Evolutionary conservation across 2,888 invertebrate species (phyloP).

Genomic region (Platycnemis pennipes): DNA sequence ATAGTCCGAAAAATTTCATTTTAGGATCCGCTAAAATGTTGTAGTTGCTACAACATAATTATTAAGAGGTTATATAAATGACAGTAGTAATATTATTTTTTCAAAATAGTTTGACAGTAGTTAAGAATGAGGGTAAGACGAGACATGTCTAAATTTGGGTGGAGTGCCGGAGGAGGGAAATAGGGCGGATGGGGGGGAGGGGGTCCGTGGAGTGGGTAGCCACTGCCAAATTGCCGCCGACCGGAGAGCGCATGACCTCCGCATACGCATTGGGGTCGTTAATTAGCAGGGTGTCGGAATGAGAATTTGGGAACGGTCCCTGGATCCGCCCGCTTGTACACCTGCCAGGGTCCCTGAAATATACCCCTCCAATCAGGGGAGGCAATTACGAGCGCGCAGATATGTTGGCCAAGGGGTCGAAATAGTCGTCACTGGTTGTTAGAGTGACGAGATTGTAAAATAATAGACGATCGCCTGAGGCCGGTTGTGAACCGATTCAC

Average conservation of each 20-base stretch:
- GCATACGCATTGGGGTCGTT: constrained; percentile 58
- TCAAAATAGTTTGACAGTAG: no score
- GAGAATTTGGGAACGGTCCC: constrained; percentile 64
- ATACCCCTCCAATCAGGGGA: constrained; percentile 56
- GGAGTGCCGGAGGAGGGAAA: neutral
- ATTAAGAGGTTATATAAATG: no score
- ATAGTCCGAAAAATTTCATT: no score
- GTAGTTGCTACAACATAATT: no score
- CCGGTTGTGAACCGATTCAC: neutral
- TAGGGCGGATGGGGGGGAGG: neutral
- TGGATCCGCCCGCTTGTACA: constrained; percentile 61
- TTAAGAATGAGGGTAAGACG: no score
- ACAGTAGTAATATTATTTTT: no score
- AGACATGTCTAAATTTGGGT: no score
- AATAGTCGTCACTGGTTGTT: constrained; percentile 22
- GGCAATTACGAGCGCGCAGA: constrained; percentile 39
- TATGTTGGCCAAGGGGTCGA: constrained; percentile 39
- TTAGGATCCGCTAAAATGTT: no score
- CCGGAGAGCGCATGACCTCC: constrained; percentile 24
- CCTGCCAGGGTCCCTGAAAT: constrained; percentile 48
- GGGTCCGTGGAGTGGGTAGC: neutral
- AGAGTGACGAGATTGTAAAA: neutral
- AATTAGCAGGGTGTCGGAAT: constrained; percentile 63
- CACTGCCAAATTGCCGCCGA: constrained; percentile 42
- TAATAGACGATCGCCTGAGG: neutral